Base-by-base conservation (phyloP, 2,797 vertebrate genomes). In the Danio albolineatus region DNA sequence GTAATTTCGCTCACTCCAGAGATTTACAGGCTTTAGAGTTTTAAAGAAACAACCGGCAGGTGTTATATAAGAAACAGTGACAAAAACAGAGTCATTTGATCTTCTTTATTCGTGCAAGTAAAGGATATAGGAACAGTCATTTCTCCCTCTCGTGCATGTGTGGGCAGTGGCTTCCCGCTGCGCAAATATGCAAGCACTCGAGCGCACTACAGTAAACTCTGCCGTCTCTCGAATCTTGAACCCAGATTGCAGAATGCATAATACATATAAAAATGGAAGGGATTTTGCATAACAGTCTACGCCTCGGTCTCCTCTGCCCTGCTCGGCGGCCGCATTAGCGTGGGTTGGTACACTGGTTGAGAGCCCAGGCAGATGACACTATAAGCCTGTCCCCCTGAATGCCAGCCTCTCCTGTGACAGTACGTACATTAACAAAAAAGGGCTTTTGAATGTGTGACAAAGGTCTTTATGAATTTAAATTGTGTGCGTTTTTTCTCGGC, bases 391-490 rank as follows among this genome's bases (percentile, higher is more conserved):
- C 71, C 79, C 51, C 69, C 72, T 83, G 78, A 90, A 86, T 78
- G 38, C 81, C 73, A 73, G 49, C 74, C 81, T 87, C 81, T 82
- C 77, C 80, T 71, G 77, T 83, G 84, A 75, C 75, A 77, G 60
- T 10, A 43, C 86, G 89, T 90, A 89, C 87, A 88, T 91, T 88
- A 88, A 82, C 80, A 81, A 86, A 84, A 69, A 81, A 81, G 38
- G 44, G 78, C 83, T 82, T 82, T 72, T 86, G 79, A 90, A 88
- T 86, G 83, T 72, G 83, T 83, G 59, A 91, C 90, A 91, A 92
- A 90, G 89, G 86, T 88, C 87, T 90, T 79, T 83, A 84, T 85
- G 84, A 57, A 90, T 85, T 88, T 90, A 85, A 90, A 89, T 83
- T 86, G 83, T 84, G 80, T 79, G 78, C 54, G 75, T 85, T 86